These are phyloP conservation scores for Uria lomvia DNA, from an alignment of 2,113 vertebrate species.

Conservation along the genomic window DNA sequence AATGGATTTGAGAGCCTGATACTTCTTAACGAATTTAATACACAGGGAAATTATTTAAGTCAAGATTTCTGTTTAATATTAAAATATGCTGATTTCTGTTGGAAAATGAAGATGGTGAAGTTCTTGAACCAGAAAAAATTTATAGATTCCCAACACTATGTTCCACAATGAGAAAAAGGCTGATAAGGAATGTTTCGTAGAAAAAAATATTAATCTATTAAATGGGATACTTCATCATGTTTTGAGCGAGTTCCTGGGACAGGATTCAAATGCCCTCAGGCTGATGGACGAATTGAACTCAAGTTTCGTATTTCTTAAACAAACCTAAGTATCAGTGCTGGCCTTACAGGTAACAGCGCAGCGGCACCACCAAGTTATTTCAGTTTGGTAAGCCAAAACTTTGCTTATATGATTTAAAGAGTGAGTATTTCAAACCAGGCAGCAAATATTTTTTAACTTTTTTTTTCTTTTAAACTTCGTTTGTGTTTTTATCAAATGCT, in stretches of 20 bases:
- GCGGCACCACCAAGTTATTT: neutral
- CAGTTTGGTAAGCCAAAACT: neutral
- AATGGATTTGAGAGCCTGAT: slow-evolving; percentile 39
- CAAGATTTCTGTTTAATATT: slow-evolving; percentile 35
- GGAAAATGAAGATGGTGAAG: neutral
- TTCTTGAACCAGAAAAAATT: neutral
- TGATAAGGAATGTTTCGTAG: neutral
- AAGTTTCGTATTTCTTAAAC: neutral
- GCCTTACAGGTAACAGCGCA: neutral
- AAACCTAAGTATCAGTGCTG: neutral
- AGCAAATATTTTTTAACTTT: neutral
- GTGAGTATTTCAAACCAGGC: neutral
- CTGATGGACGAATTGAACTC: neutral
- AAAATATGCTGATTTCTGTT: slow-evolving; percentile 42
- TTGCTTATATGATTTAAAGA: neutral
- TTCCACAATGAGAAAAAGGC: neutral
- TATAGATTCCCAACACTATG: neutral
- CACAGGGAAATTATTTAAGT: slow-evolving; percentile 21
- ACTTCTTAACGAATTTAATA: slow-evolving; percentile 25
- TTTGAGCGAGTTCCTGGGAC: neutral
- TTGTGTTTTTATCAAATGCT: neutral
- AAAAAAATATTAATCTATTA: neutral
- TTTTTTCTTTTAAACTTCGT: neutral
- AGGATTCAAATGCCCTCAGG: neutral
- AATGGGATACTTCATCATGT: neutral